phyloP scores from a whole-genome alignment of 2,113 vertebrate genomes.

The Vidua chalybeata region DNA sequence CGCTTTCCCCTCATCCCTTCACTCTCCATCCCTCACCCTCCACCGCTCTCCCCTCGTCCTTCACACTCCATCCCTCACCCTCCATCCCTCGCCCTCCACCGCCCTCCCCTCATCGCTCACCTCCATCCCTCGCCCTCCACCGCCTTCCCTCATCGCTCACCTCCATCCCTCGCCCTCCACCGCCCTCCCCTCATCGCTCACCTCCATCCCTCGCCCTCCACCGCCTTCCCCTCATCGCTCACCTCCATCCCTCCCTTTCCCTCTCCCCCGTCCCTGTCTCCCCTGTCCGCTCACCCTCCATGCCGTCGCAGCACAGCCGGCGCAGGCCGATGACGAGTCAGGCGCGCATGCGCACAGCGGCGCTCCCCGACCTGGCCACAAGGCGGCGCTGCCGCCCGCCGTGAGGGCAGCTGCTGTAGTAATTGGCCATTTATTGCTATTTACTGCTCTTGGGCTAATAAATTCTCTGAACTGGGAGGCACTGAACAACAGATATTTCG shows the following conservation, averaged over 20 bases:
- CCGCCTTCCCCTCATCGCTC: no score
- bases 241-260: not conserved
- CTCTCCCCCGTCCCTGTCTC: not conserved
- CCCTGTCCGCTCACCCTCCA: not conserved
- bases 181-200: no score
- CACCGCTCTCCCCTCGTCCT: accelerated
- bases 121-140: no score
- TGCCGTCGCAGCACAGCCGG: not conserved
- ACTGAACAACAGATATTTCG: not conserved
- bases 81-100: not conserved
- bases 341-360: not conserved
- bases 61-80: not conserved
- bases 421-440: accelerated
- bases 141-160: no score
- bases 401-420: accelerated
- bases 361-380: accelerated
- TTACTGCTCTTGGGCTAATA: no score
- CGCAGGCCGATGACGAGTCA: accelerated
- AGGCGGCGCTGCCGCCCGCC: not conserved
- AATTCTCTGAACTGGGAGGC: not conserved
- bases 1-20: not conserved
- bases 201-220: not conserved
- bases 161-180: no score
- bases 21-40: not conserved
- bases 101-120: no score